Percentiles rank a stretch among this genome's conserved stretches.
Evolutionary conservation across 2,888 invertebrate genomes (phyloP).

Genomic region (Agonopterix alstromeriana): DNA sequence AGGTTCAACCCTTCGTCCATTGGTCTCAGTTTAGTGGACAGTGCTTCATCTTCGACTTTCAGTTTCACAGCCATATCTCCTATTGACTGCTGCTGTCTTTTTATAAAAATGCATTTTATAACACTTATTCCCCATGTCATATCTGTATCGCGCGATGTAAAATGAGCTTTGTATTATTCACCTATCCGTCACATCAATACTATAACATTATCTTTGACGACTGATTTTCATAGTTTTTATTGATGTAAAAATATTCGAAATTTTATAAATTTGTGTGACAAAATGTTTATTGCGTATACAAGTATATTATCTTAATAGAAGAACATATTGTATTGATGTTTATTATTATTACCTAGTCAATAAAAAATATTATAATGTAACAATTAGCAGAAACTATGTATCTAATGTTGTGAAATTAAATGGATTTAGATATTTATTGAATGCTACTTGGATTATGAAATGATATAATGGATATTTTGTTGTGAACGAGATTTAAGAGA

Average conservation of each 20-base stretch:
- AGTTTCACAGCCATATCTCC: no score
- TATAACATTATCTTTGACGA: conserved; percentile 52
- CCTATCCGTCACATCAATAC: conserved; percentile 24
- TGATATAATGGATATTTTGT: no score
- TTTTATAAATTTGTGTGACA: conserved; percentile 52
- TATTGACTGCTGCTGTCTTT: no score
- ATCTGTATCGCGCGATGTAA: neutral
- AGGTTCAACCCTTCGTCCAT: no score
- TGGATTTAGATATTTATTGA: neutral
- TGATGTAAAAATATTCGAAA: conserved; percentile 35
- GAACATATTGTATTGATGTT: conserved; percentile 39
- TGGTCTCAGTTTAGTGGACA: no score
- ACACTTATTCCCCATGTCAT: no score
- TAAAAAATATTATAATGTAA: conserved; percentile 31
- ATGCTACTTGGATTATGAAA: neutral
- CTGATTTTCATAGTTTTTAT: conserved; percentile 68
- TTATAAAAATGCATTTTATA: no score
- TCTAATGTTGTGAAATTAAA: conserved; percentile 1
- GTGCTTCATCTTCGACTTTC: no score
- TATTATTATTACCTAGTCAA: conserved; percentile 20
- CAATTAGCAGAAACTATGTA: conserved; percentile 2
- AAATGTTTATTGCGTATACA: conserved; percentile 50
- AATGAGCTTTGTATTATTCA: conserved; percentile 1
- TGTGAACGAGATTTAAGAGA: no score
- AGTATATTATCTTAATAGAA: conserved; percentile 35